Evolutionary conservation across 2,797 vertebrate species (phyloP).

Genomic region (Hippoglossus hippoglossus): DNA sequence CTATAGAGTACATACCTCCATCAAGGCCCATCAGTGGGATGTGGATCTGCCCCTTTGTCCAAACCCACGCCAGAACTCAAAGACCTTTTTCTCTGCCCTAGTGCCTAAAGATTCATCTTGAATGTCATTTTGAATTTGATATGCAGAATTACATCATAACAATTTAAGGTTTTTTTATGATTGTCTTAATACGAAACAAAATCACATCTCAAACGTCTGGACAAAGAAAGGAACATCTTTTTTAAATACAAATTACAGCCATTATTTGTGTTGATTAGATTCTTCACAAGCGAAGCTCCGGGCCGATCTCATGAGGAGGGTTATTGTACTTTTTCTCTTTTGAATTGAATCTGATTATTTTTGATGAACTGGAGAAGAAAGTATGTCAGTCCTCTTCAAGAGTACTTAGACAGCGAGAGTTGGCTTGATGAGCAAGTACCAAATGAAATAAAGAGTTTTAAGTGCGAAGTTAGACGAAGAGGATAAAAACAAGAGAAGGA

Average conservation of each 20-base stretch:
- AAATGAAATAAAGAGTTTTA: conserved; percentile 4
- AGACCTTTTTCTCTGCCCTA: no score
- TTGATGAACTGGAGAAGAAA: conserved; percentile 3
- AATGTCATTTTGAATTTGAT: neutral
- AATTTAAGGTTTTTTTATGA: neutral
- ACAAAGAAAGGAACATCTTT: neutral
- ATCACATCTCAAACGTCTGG: neutral
- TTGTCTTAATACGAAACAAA: neutral
- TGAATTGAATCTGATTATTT: conserved; percentile 17
- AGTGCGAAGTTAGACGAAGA: conserved; percentile 9
- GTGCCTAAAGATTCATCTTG: no score
- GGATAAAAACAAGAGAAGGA: neutral
- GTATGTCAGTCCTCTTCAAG: conserved; percentile 12
- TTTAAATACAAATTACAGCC: neutral
- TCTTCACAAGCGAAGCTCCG: neutral
- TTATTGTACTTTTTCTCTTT: no score
- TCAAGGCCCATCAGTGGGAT: no score
- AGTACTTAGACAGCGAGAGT: conserved; percentile 15
- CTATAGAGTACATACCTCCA: no score
- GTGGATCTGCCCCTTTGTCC: no score
- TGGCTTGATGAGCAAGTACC: conserved; percentile 4
- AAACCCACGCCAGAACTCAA: no score
- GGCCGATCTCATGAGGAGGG: no score
- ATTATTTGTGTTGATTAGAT: conserved; percentile 14
- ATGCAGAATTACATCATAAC: neutral